Conservation (phyloP, 2,797 vertebrate species). For the Scyliorhinus canicula region DNA sequence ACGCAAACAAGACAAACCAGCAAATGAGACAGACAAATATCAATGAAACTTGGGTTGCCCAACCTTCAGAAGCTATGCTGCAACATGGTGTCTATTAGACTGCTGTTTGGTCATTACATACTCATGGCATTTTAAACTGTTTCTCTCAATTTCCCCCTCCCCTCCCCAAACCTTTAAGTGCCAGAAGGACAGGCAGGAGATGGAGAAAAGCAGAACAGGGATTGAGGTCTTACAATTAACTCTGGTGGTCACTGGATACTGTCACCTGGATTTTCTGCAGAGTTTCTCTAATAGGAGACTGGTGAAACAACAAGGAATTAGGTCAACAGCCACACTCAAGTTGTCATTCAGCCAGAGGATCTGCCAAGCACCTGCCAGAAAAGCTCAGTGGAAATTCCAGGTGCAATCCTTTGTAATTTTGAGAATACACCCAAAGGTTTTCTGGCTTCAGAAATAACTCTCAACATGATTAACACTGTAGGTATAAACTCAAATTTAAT, state of each 20-base stretch:
- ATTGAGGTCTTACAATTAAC: neutral
- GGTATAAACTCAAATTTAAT: neutral
- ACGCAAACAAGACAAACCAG: neutral
- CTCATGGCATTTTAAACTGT: neutral
- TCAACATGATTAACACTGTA: neutral
- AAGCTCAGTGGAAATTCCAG: neutral
- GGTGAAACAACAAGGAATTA: neutral
- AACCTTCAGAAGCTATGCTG: neutral
- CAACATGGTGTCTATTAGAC: neutral
- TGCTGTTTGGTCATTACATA: neutral
- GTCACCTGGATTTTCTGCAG: too few relatives aligned
- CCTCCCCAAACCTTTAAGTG: neutral
- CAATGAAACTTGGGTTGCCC: neutral
- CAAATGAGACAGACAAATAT: too few relatives aligned
- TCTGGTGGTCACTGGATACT: neutral
- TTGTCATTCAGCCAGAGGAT: neutral
- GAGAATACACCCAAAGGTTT: neutral
- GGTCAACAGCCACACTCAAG: neutral
- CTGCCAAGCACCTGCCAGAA: neutral
- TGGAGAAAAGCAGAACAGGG: neutral
- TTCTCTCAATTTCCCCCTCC: neutral
- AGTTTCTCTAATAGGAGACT: neutral
- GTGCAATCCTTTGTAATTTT: constrained; percentile 3
- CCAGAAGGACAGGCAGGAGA: too few relatives aligned
- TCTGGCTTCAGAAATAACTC: neutral